Conservation (phyloP, 2,113 vertebrate species). For the Petaurus breviceps region DNA sequence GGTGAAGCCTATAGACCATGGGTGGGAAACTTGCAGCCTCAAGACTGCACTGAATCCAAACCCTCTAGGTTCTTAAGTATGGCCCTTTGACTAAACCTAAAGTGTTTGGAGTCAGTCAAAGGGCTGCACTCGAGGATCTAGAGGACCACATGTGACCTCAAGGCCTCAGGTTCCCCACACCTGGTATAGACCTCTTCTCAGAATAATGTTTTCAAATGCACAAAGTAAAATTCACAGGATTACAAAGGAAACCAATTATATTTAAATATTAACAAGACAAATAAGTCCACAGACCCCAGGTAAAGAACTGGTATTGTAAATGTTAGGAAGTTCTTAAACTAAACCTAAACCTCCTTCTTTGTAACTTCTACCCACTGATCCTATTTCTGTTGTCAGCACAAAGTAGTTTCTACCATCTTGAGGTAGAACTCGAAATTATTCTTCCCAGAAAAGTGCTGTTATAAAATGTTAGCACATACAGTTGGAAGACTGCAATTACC, state of each 20-base stretch:
- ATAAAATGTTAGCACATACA: background rate
- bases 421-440: background rate
- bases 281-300: background rate
- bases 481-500: background rate
- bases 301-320: background rate
- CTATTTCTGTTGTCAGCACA: background rate
- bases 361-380: background rate
- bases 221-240: background rate
- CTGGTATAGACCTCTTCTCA: background rate
- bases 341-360: background rate
- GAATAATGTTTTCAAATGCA: background rate
- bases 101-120: too few species aligned
- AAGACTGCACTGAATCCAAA: too few species aligned
- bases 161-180: too few species aligned
- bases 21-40: too few species aligned
- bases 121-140: too few species aligned
- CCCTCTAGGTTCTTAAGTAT: too few species aligned
- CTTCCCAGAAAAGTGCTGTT: background rate
- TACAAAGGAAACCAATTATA: background rate
- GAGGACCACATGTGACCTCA: too few species aligned
- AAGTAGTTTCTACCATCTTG: background rate
- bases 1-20: background rate
- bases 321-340: background rate
- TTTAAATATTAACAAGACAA: background rate
- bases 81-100: too few species aligned